Percentiles rank a stretch among this genome's conserved stretches.
These are phyloP conservation scores for Notothenia rossii DNA, from an alignment of 2,113 vertebrate genomes.

Conservation along the genomic window DNA sequence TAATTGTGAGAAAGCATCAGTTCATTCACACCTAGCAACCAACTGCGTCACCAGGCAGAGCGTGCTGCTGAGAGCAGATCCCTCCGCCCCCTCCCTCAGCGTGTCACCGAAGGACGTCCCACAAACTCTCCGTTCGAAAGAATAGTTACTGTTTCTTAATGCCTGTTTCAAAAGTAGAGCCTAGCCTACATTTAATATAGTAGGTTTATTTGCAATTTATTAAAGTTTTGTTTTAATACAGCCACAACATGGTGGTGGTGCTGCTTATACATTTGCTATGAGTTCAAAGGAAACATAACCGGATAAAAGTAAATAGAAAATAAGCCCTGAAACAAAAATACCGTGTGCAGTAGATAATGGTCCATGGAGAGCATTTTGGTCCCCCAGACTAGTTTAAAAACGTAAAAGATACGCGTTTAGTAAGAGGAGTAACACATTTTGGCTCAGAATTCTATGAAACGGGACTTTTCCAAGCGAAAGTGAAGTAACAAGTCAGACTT, in stretches of 20 bases:
- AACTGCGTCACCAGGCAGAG: constrained; percentile 78
- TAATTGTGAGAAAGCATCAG: constrained; percentile 82
- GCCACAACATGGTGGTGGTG: neutral
- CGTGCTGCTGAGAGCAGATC: constrained; percentile 38
- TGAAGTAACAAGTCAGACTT: neutral
- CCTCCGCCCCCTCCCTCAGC: constrained; percentile 57
- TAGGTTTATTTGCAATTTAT: neutral
- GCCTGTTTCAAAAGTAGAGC: constrained; percentile 6
- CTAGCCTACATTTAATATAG: neutral
- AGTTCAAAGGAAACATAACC: neutral
- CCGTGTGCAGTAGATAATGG: neutral
- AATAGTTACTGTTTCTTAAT: neutral
- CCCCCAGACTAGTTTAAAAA: neutral
- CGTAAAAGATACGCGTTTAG: no score
- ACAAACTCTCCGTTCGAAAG: constrained; percentile 1
- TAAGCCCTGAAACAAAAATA: neutral
- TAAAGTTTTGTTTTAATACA: neutral
- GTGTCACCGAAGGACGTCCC: constrained; percentile 52
- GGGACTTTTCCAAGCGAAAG: neutral
- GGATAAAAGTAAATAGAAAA: neutral
- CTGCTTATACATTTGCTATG: neutral
- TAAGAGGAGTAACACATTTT: no score
- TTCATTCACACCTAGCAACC: constrained; percentile 88
- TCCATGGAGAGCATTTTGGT: neutral
- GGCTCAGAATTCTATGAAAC: neutral